Conservation (phyloP, 1,140 invertebrate genomes). For the Zaprionus vittiger region DNA sequence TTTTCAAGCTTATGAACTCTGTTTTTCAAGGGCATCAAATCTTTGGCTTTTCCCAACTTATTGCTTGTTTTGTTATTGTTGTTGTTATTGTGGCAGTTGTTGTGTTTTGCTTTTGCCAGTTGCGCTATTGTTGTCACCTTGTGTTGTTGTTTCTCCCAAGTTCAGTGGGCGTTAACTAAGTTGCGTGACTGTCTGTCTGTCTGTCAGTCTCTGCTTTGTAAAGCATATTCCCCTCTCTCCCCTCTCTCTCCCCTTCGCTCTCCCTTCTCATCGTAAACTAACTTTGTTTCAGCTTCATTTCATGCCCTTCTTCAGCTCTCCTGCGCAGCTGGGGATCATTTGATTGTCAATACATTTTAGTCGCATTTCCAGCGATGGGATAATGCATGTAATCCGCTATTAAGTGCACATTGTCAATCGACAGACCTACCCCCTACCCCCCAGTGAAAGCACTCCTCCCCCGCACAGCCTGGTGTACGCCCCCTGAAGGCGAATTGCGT, state of each 20-base stretch:
- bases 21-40: slow-evolving; percentile 24
- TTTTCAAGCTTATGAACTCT: not conserved
- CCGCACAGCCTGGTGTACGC: slow-evolving; percentile 1
- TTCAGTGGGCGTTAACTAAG: slow-evolving; percentile 24
- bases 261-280: slow-evolving; percentile 21
- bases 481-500: slow-evolving; percentile 56
- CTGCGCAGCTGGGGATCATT: slow-evolving; percentile 64
- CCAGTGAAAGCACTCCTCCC: too few species aligned
- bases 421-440: not conserved
- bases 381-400: slow-evolving; percentile 84
- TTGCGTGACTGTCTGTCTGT: not conserved
- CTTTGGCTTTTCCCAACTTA: slow-evolving; percentile 32
- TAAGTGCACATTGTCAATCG: slow-evolving; percentile 83
- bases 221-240: not conserved
- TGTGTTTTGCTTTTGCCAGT: slow-evolving; percentile 28
- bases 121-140: slow-evolving; percentile 36
- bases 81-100: slow-evolving; percentile 6
- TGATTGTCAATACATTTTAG: slow-evolving; percentile 83
- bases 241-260: not conserved
- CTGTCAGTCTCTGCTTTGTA: not conserved
- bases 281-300: slow-evolving; percentile 52
- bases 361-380: slow-evolving; percentile 74
- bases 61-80: slow-evolving; percentile 4
- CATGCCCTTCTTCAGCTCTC: slow-evolving; percentile 20
- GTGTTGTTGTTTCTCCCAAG: slow-evolving; percentile 25